Base-by-base conservation (phyloP, 1,140 invertebrate species). In the Penaeus indicus region DNA sequence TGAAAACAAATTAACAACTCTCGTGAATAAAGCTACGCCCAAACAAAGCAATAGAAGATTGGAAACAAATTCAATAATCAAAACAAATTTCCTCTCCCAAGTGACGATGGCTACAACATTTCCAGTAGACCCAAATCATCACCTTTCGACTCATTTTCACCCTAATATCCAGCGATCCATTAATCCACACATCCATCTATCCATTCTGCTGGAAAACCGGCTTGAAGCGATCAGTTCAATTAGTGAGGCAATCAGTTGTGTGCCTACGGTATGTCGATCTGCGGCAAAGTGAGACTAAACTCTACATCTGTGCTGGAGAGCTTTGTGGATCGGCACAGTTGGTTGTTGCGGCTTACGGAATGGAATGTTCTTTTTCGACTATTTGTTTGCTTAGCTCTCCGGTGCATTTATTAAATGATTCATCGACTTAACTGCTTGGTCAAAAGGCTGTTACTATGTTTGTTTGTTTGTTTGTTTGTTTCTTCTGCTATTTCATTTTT, bases 161-260 rank as follows among this genome's bases (percentile, higher is more conserved):
- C 62, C 32, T 85, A 61, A 54, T 85, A 85, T 75, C 83, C 67
- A 84, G 67, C 38, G 19, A 75, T 72, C 67, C 69, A 77, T 60
- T 77, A 61, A 85, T 85, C 84, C 84, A 85, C 54, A 21, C 38
- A 85, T 85, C 69, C 84, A 77, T 61, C 22, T 25, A 85, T 72
- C 47, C 84, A 77, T 54, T 75, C 67, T 61, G 22, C 47, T 77
- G 84, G 84, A 85, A 85, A 67, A 77, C n/a, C 84, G 69, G 84
- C 69, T 32, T 60, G 47, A 67, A 75, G 63, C 84, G 84, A 85
- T 85, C 84, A 85, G 69, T 85, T 85, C 84, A 85, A 85, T 85
- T 85, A 85, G 84, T 19, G 38, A 85, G 63, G 47, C 84, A 85
- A 85, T 85, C 84, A 85, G 84, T 85, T 85, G 84, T 85, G 84